Base-by-base conservation (phyloP, 2,888 invertebrate species). In the Athalia rosae region DNA sequence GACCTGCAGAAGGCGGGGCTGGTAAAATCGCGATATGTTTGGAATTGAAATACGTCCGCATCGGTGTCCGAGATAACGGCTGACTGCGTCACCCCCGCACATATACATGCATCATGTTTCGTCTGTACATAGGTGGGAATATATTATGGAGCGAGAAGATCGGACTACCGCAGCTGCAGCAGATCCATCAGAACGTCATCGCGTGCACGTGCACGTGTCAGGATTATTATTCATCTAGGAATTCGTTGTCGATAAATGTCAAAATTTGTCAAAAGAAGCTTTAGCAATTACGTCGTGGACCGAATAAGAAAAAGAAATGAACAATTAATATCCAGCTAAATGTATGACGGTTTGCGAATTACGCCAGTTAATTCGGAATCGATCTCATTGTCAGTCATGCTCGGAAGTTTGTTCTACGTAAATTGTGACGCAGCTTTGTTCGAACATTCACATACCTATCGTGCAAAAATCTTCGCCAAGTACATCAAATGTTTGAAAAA, bases 1-100 rank as follows among this genome's bases (percentile, higher is more conserved):
- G 79, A 80, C 67, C 80, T 82, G 79, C 79, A 80, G 81, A 80
- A 82, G 82, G 82, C 80, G 81, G 80, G 79, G 80, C 80, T 77
- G 78, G 79, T 79, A 80, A 80, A 80, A 80, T 82, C 79, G 79
- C 81, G 80, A 83, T 83, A 83, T 82, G 80, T 83, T 83, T 82
- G 80, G 81, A 28, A 82, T 83, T 81, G 82, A 83, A 80, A 81
- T 82, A 83, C 82, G 81, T 80, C 80, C 81, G 80, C 79, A 79
- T 82, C 77, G 80, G 81, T 81, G 81, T 83, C 81, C 81, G 76
- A 80, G 80, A 82, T 79, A 82, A 58, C 58, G 71, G 45, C 59
- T 50, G 50, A n/a, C 67, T 28, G 28, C 28, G 28, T 28, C 28
- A 28, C 28, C 28, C 28, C 28, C 28, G 28, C 28, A 28, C 28